phyloP scores from a whole-genome alignment of 2,888 invertebrate species.

The Archips xylosteana region DNA sequence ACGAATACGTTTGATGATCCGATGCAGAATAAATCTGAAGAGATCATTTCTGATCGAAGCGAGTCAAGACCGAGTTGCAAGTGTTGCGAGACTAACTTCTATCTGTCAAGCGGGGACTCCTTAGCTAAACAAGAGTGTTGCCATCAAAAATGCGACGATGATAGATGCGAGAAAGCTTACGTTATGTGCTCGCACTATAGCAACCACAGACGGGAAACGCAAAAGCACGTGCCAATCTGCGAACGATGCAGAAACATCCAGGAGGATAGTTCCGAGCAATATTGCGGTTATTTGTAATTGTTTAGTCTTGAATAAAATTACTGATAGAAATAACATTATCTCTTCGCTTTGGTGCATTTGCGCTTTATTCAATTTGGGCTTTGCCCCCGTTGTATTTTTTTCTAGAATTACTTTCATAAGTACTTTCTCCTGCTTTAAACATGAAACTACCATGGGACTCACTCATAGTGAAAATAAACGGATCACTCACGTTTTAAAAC shows the following conservation, averaged over 20 bases:
- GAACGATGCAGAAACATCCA: conserved; percentile 52
- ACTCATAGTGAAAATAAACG: no score
- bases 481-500: no score
- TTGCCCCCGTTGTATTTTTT: no score
- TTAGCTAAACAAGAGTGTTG: conserved; percentile 53
- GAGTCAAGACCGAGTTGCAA: conserved; percentile 47
- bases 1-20: conserved; percentile 43
- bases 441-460: no score
- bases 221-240: conserved; percentile 51
- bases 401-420: no score
- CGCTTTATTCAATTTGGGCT: not conserved
- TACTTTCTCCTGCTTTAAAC: no score
- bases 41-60: conserved; percentile 36
- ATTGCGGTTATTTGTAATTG: conserved; percentile 8
- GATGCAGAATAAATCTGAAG: conserved; percentile 32
- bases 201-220: conserved; percentile 47
- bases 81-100: conserved; percentile 58
- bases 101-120: conserved; percentile 70
- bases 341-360: not conserved
- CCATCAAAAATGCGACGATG: conserved; percentile 46
- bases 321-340: not conserved
- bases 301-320: not conserved
- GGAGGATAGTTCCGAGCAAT: conserved; percentile 43
- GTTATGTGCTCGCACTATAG: conserved; percentile 62
- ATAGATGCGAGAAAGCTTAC: conserved; percentile 56